Percentiles rank a stretch among this genome's conserved stretches.
These are phyloP conservation scores for Epiblema foenella DNA, from an alignment of 2,888 invertebrate genomes.

Conservation along the genomic window DNA sequence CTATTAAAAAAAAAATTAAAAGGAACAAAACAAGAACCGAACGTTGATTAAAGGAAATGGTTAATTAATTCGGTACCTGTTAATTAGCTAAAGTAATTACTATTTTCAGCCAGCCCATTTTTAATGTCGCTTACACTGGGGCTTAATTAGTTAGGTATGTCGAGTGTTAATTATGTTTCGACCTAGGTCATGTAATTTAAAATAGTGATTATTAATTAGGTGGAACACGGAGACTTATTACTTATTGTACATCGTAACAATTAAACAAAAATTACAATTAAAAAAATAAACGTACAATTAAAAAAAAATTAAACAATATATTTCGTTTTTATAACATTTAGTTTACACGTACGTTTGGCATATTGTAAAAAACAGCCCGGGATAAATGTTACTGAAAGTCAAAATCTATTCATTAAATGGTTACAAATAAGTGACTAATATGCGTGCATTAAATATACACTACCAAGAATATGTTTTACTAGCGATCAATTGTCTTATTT, in stretches of 20 bases:
- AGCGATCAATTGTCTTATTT: conserved; percentile 1
- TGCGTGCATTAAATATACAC: too few species aligned
- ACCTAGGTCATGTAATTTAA: conserved; percentile 1
- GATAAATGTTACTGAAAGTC: too few species aligned
- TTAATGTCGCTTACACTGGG: conserved; percentile 18
- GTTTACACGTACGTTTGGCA: too few species aligned
- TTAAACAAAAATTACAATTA: too few species aligned
- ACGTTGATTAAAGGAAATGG: conserved; percentile 9
- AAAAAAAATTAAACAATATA: too few species aligned
- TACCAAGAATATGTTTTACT: background rate
- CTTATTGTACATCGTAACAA: too few species aligned
- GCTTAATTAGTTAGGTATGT: conserved; percentile 29
- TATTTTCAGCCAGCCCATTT: conserved; percentile 22
- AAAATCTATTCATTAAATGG: too few species aligned
- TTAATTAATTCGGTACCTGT: conserved; percentile 26
- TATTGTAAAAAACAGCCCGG: too few species aligned
- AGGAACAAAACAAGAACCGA: conserved; percentile 5
- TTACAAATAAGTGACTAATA: background rate
- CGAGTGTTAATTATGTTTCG: background rate
- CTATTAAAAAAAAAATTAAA: background rate
- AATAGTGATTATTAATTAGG: background rate
- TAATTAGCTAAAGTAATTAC: conserved; percentile 34
- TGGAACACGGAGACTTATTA: background rate
- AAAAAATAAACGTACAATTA: too few species aligned
- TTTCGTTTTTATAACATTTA: too few species aligned